Evolutionary conservation across 2,888 invertebrate species (phyloP).

Genomic region (Sarcophaga variegata): DNA sequence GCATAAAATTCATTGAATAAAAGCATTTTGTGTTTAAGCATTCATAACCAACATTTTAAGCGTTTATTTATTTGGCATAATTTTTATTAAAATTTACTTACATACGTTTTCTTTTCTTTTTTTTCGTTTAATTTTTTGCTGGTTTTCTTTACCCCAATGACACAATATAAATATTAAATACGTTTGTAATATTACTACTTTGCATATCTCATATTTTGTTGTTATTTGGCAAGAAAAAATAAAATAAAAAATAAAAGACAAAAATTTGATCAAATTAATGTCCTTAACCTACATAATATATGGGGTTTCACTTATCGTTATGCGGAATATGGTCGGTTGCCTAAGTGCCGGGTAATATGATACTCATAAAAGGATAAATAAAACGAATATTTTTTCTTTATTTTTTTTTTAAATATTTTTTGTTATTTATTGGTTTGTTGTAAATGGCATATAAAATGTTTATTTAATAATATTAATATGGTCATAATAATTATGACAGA

Average conservation of each 20-base stretch:
- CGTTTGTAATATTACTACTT: neutral
- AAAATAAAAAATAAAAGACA: too few species aligned
- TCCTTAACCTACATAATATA: constrained; percentile 68
- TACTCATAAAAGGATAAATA: constrained; percentile 36
- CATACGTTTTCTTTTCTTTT: constrained; percentile 32
- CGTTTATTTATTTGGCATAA: neutral
- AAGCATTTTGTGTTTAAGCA: neutral
- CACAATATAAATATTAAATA: neutral
- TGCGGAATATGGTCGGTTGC: constrained; percentile 49
- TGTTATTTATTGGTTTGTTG: neutral
- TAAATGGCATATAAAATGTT: constrained; percentile 13
- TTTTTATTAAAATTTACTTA: constrained; percentile 8
- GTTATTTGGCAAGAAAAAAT: neutral
- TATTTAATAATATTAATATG: constrained; percentile 58
- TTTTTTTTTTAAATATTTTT: too few species aligned
- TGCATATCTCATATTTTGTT: neutral
- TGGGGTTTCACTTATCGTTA: constrained; percentile 62
- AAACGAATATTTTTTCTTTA: neutral
- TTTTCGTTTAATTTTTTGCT: neutral
- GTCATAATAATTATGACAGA: constrained; percentile 58
- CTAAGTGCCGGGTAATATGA: constrained; percentile 63
- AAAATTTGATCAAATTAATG: constrained; percentile 58
- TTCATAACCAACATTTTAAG: constrained; percentile 23
- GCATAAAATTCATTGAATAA: constrained; percentile 13
- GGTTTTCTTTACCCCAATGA: neutral